Conservation (phyloP, 2,888 invertebrate species). For the Meta bourneti region DNA sequence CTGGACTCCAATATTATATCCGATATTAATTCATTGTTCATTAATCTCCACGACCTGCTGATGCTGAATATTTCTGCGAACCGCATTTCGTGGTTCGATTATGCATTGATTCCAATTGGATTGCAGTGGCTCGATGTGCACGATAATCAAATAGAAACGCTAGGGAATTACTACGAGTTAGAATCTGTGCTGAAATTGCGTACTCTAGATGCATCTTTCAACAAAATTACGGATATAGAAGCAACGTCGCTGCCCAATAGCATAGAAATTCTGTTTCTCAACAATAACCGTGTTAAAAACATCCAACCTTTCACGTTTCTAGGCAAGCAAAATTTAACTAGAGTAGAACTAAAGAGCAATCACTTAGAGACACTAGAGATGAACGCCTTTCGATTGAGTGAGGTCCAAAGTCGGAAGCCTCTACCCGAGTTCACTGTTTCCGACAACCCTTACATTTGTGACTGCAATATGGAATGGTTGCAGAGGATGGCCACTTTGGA, state of each 20-base stretch:
- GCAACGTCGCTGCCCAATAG: constrained; percentile 90
- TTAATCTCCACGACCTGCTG: constrained; percentile 89
- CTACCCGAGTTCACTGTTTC: constrained; percentile 79
- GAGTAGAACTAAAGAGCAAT: constrained; percentile 95
- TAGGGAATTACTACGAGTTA: constrained; percentile 91
- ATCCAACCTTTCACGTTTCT: constrained; percentile 94
- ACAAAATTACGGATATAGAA: constrained; percentile 86
- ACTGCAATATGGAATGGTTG: constrained; percentile 94
- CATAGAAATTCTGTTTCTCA: constrained; percentile 89
- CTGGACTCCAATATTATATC: constrained; percentile 91
- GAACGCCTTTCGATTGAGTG: constrained; percentile 90
- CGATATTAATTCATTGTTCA: constrained; percentile 91
- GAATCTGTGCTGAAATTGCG: constrained; percentile 89
- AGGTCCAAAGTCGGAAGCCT: constrained; percentile 86
- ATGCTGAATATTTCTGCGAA: constrained; percentile 97
- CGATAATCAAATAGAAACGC: constrained; percentile 90
- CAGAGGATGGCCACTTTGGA: constrained; percentile 86
- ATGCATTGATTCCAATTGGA: constrained; percentile 89
- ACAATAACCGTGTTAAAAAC: constrained; percentile 91
- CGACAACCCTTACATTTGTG: constrained; percentile 85
- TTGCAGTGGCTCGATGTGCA: constrained; percentile 95
- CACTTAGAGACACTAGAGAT: constrained; percentile 94
- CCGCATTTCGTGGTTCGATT: constrained; percentile 93
- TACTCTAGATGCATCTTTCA: constrained; percentile 94
- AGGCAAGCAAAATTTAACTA: constrained; percentile 91